Evolutionary conservation across 1,140 invertebrate species (phyloP).

Genomic region (Drosophila lini): DNA sequence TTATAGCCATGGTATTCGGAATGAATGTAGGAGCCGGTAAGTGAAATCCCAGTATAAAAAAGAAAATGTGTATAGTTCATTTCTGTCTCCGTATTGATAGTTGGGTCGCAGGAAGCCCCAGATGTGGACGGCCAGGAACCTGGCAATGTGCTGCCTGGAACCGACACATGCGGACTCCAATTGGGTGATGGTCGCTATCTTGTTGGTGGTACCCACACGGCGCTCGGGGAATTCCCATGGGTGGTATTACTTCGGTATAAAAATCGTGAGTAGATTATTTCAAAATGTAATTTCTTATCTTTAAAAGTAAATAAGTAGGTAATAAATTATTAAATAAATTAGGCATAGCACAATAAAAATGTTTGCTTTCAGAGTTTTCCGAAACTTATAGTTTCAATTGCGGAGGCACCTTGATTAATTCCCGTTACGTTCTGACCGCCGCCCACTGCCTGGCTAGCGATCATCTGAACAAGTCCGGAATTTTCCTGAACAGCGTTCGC

Average conservation of each 20-base stretch:
- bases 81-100: background rate
- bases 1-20: slow-evolving; percentile 7
- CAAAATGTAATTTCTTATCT: background rate
- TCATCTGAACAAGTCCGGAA: slow-evolving; percentile 84
- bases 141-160: slow-evolving; percentile 63
- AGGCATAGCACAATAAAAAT: background rate
- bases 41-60: background rate
- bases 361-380: slow-evolving; percentile 20
- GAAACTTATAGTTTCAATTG: slow-evolving; percentile 84
- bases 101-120: background rate
- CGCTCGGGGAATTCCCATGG: slow-evolving; percentile 89
- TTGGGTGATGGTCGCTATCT: slow-evolving; percentile 85
- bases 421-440: slow-evolving; percentile 86
- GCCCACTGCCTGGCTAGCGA: slow-evolving; percentile 86
- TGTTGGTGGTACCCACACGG: slow-evolving; percentile 86
- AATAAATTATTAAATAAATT: no score
- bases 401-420: slow-evolving; percentile 86
- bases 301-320: background rate
- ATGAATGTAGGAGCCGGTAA: slow-evolving; percentile 18
- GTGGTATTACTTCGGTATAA: slow-evolving; percentile 86
- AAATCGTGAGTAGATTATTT: slow-evolving; percentile 50
- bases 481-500: slow-evolving; percentile 81
- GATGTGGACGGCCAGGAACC: slow-evolving; percentile 8
- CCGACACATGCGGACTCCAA: slow-evolving; percentile 83
- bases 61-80: no score